Evolutionary conservation across 2,888 invertebrate genomes (phyloP), one percentile per base, ranked within the genome.

Genomic region (Andrena marginata): DNA sequence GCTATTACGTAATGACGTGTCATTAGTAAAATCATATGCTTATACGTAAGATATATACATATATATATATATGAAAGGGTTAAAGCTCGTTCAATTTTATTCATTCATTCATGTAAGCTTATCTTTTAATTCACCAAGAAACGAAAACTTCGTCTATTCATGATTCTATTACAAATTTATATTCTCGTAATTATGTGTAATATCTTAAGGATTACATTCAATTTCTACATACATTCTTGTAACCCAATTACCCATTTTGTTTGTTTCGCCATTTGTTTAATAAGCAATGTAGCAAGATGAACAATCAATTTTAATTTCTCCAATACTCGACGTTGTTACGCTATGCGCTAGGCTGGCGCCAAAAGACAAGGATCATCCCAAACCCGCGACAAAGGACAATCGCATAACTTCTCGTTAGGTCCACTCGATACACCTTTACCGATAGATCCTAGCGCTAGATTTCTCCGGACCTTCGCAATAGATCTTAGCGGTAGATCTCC

Each of bases 1-100:
- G 23, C n/a, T 20, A n/a, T 51, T 49, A 16, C 35, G 10, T 20
- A 62, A 26, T 20, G 26, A 56, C 33, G 31, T 48, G 29, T 23
- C 31, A n/a, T 67, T 65, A 67, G 5, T 74, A 48, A 74, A 67
- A 67, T 67, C n/a, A 75, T 49, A n/a, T 26, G n/a, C 49, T 10
- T 51, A 23, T 42, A 13, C 31, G 20, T 60, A n/a, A 49, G 23
- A 35, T 16, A n/a, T n/a, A 42, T 42, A 63, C 2, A 51, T 72
- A 20, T 63, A 35, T 31, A 35, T 31, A n/a, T 63, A 33, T 29
- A 2, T 60, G 68, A 69, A 68, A 69, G 69, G 60, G 69, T 54
- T 33, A 31, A 70, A 62, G 64, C 51, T 63, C 35, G 29, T 62
- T 54, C 5, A 26, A 35, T 59, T 35, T 33, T 26, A 23, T 51